Percentiles rank a stretch among this genome's conserved stretches.
phyloP scores from a whole-genome alignment of 1,140 invertebrate genomes.

The Drosophila burlai region DNA sequence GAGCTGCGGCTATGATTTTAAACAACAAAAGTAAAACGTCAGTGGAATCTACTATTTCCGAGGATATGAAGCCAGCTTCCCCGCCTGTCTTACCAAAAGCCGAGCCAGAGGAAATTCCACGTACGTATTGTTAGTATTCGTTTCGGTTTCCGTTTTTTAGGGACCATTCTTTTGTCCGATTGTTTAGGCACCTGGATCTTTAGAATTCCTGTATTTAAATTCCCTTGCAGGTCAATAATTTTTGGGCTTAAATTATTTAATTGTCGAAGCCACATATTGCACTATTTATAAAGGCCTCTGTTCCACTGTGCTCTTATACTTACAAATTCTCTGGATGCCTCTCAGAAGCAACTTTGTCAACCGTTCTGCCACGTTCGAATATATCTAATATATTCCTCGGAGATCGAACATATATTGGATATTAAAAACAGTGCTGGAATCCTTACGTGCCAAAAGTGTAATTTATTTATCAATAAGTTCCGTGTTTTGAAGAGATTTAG shows the following conservation, averaged over 20 bases:
- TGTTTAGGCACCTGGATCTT: too few species aligned
- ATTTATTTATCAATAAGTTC: neutral
- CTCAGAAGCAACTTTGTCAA: neutral
- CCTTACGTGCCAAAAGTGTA: neutral
- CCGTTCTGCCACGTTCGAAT: neutral
- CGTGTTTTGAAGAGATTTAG: neutral
- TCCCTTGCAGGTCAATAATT: neutral
- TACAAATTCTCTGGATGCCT: neutral
- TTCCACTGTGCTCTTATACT: slow-evolving; percentile 13
- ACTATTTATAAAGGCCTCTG: neutral
- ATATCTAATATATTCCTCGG: neutral
- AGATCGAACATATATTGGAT: neutral
- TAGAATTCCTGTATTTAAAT: too few species aligned
- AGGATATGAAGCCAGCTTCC: slow-evolving; percentile 12
- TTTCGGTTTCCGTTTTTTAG: neutral
- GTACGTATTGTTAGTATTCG: slow-evolving; percentile 19
- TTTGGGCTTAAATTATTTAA: neutral
- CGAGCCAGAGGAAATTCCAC: slow-evolving; percentile 16
- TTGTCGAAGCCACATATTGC: neutral
- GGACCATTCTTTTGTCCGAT: too few species aligned
- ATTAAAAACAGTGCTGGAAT: neutral
- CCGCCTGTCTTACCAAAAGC: slow-evolving; percentile 6
- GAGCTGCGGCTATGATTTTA: slow-evolving; percentile 52
- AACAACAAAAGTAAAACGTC: slow-evolving; percentile 42
- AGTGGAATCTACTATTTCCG: neutral